Conservation (phyloP, 2,888 invertebrate species). For the Agrilus biguttatus region DNA sequence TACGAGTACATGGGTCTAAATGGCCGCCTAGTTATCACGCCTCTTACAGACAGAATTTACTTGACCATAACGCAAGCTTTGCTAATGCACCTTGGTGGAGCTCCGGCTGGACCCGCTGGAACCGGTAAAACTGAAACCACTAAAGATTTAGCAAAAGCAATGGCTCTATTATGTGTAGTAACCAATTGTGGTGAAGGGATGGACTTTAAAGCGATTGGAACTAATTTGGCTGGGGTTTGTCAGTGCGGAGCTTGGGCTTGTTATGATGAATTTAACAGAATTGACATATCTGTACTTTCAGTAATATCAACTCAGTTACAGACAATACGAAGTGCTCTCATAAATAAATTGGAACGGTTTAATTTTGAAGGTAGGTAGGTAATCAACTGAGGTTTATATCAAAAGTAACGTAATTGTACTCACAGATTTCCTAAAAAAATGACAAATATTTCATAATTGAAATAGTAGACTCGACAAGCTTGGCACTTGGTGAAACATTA, state of each 20-base stretch:
- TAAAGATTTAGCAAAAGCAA: slow-evolving; percentile 82
- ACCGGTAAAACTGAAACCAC: slow-evolving; percentile 87
- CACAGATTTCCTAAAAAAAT: too few species aligned
- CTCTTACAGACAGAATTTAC: slow-evolving; percentile 84
- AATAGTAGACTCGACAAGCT: too few species aligned
- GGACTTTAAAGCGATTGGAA: slow-evolving; percentile 74
- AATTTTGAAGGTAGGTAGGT: slow-evolving; percentile 32
- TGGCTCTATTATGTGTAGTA: slow-evolving; percentile 68
- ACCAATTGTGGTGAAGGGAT: slow-evolving; percentile 91
- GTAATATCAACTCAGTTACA: slow-evolving; percentile 87
- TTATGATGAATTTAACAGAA: slow-evolving; percentile 89
- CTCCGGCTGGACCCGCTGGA: slow-evolving; percentile 73
- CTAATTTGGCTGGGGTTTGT: slow-evolving; percentile 60
- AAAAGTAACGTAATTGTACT: too few species aligned
- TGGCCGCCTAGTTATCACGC: slow-evolving; percentile 81
- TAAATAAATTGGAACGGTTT: slow-evolving; percentile 60
- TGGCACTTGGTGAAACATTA: too few species aligned
- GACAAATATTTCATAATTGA: too few species aligned
- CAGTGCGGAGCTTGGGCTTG: slow-evolving; percentile 94
- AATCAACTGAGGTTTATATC: too few species aligned
- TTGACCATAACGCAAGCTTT: slow-evolving; percentile 86
- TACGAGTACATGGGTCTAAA: slow-evolving; percentile 94
- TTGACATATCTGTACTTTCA: slow-evolving; percentile 82
- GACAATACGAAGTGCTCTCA: slow-evolving; percentile 71
- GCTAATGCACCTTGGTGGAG: slow-evolving; percentile 82